Percentiles rank a stretch among this genome's conserved stretches.
These are phyloP conservation scores for Mastomys coucha DNA, from an alignment of 2,113 vertebrate species.

Conservation along the genomic window DNA sequence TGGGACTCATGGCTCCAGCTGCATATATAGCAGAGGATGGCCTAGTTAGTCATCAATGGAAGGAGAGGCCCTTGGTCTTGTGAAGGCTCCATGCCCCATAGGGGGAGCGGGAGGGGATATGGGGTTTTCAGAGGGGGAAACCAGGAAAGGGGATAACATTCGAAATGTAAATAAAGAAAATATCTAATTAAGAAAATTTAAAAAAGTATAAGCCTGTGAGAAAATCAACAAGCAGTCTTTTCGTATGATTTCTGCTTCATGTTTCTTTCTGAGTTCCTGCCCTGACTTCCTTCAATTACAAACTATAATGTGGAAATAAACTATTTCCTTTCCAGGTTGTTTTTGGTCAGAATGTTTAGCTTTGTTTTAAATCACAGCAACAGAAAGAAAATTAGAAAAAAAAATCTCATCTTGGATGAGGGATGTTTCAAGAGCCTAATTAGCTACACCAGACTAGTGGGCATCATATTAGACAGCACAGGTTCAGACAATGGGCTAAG, in stretches of 20 bases:
- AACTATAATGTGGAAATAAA: background rate
- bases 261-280: background rate
- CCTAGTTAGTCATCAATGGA: too few species aligned
- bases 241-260: background rate
- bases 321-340: background rate
- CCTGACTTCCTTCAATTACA: background rate
- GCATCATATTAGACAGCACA: background rate
- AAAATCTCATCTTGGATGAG: background rate
- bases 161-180: too few species aligned
- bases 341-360: background rate
- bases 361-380: background rate
- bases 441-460: background rate
- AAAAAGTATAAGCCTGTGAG: too few species aligned
- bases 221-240: background rate
- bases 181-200: too few species aligned
- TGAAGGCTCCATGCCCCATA: too few species aligned
- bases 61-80: too few species aligned
- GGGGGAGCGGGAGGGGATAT: too few species aligned
- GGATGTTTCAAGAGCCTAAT: conserved; percentile 1
- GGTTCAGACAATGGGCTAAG: background rate
- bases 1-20: too few species aligned
- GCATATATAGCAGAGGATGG: too few species aligned
- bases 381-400: background rate
- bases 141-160: too few species aligned
- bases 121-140: too few species aligned